Base-by-base conservation (phyloP, 1,140 invertebrate genomes). In the Pygmarrhopalites habei region DNA sequence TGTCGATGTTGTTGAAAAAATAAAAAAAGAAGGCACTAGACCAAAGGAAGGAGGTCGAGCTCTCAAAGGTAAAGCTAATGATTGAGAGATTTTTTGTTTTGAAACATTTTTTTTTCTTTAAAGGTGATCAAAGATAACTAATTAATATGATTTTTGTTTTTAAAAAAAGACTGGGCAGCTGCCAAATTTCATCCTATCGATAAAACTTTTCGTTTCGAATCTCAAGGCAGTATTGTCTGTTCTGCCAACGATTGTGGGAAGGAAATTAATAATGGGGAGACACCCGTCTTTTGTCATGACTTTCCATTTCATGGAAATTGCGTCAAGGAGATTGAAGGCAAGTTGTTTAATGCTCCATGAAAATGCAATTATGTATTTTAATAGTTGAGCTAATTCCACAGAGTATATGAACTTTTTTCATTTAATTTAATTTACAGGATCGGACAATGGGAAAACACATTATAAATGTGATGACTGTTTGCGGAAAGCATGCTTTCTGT, bases 271-370 rank as follows among this genome's bases (percentile, higher is more conserved):
- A 46, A 49, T 12, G 46, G 14, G 5, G 55, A 47, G 26, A 15
- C 29, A 25, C 25, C 12, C 0, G 35, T 28, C 2, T 51, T 41
- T 21, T 67, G 65, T 43, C 65, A 67, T 28, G 65, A 60, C 10
- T 67, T 57, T 10, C 65, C 65, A 0, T 64, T 60, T 43, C 65
- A 67, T 32, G 28, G 41, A 49, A 44, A 28, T 12, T 67, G 65
- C 25, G 21, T 67, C n/a, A 44, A 2, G 1, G 28, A 51, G 44
- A 17, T 30, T 7, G 2, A 1, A 7, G 28, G 35, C 51, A 39
- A 30, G 47, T 25, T 39, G 14, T 39, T 53, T 2, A 12, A 32
- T 35, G n/a, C n/a, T n/a, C 32, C 7, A 12, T 10, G 17, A 52
- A 1, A 56, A 26, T 47, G 49, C 39, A 64, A 28, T n/a, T n/a